These are phyloP conservation scores for Cettia cetti DNA, from an alignment of 2,113 vertebrate genomes.

Conservation along the genomic window DNA sequence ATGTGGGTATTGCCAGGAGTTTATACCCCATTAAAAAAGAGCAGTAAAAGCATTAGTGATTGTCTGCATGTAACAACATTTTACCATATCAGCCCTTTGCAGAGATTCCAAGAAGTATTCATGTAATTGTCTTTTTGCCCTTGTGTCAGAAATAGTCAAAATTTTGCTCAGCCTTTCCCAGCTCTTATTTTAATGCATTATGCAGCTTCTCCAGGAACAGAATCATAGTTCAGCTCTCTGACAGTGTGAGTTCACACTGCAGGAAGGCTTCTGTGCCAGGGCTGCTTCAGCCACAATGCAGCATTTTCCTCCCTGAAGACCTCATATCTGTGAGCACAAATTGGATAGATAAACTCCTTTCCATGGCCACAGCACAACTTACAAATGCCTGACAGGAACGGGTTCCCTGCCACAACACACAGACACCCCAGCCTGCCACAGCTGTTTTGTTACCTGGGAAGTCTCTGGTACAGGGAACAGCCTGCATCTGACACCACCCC, in stretches of 20 bases:
- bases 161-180: background rate
- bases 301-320: background rate
- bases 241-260: background rate
- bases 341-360: background rate
- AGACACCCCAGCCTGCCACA: background rate
- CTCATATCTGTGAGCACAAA: background rate
- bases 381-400: accelerated
- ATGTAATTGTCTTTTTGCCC: background rate
- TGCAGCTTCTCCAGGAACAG: background rate
- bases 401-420: background rate
- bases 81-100: background rate
- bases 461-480: background rate
- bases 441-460: background rate
- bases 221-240: background rate
- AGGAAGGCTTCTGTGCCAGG: background rate
- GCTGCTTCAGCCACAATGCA: background rate
- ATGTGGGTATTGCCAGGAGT: background rate
- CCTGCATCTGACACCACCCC: background rate
- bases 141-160: background rate
- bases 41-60: background rate
- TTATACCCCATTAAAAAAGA: background rate
- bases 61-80: background rate
- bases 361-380: background rate
- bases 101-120: background rate
- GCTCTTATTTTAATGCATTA: background rate